Evolutionary conservation across 2,888 invertebrate genomes (phyloP).

Genomic region (Eucriotettix oculatus): DNA sequence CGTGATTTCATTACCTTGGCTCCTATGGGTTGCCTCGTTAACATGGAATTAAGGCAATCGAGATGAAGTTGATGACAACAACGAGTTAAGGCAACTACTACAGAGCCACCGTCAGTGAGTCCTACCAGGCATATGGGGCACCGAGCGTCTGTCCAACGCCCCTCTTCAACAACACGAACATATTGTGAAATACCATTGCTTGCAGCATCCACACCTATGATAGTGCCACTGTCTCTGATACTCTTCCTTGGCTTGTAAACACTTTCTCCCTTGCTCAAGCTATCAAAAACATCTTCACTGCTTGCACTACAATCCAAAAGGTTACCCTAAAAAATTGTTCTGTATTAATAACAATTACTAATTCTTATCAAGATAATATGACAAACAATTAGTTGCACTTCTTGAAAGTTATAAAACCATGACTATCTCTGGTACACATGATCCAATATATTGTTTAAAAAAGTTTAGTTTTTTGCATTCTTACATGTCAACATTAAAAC

Average conservation of each 20-base stretch:
- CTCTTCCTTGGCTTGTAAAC: background rate
- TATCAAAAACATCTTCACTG: constrained; percentile 52
- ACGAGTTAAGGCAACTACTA: constrained; percentile 46
- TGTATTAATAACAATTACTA: background rate
- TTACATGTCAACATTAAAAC: too few species aligned
- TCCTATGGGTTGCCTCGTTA: constrained; percentile 37
- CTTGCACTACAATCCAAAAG: constrained; percentile 52
- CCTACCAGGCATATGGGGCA: constrained; percentile 53
- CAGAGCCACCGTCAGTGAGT: constrained; percentile 27
- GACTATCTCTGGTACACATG: too few species aligned
- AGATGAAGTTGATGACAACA: constrained; percentile 70
- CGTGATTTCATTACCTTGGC: background rate
- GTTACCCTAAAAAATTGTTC: constrained; percentile 23
- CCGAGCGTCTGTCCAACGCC: constrained; percentile 33
- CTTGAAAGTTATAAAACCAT: too few species aligned
- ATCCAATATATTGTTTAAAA: too few species aligned
- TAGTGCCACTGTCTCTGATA: constrained; percentile 2
- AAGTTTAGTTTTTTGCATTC: too few species aligned
- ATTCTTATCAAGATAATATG: background rate
- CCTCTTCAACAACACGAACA: constrained; percentile 47
- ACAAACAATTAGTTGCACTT: too few species aligned
- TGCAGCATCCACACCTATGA: constrained; percentile 34
- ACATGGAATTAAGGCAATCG: constrained; percentile 59
- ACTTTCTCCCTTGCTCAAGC: constrained; percentile 14
- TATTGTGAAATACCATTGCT: constrained; percentile 49